Evolutionary conservation across 2,113 vertebrate genomes (phyloP).

Genomic region (Clarias gariepinus): DNA sequence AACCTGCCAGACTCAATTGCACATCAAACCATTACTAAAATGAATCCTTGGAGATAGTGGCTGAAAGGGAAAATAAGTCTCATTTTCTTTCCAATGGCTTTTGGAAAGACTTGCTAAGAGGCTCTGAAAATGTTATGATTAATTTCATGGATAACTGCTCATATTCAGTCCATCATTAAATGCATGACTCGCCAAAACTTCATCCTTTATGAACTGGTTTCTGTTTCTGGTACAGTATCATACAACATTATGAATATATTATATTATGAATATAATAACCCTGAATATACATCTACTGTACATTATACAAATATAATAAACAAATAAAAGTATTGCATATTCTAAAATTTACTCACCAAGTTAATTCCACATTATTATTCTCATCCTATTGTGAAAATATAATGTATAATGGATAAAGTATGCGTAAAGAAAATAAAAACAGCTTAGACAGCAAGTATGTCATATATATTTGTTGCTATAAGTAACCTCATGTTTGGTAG

Average conservation of each 20-base stretch:
- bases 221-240: too few species aligned
- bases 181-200: neutral
- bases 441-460: too few species aligned
- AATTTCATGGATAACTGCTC: conserved; percentile 14
- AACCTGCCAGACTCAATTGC: conserved; percentile 10
- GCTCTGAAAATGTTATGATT: conserved; percentile 12
- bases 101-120: conserved; percentile 1
- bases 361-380: neutral
- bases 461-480: neutral
- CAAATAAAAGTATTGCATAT: neutral
- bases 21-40: conserved; percentile 10
- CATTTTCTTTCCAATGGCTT: conserved; percentile 1
- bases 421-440: neutral
- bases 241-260: too few species aligned
- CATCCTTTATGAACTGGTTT: neutral
- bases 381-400: neutral
- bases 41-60: neutral
- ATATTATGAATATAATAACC: too few species aligned
- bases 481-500: neutral
- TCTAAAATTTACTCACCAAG: neutral
- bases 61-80: neutral
- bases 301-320: neutral
- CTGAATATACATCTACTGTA: neutral
- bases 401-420: neutral
- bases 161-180: neutral